Evolutionary conservation across 2,888 invertebrate genomes (phyloP).

Genomic region (Athetis lepigone): DNA sequence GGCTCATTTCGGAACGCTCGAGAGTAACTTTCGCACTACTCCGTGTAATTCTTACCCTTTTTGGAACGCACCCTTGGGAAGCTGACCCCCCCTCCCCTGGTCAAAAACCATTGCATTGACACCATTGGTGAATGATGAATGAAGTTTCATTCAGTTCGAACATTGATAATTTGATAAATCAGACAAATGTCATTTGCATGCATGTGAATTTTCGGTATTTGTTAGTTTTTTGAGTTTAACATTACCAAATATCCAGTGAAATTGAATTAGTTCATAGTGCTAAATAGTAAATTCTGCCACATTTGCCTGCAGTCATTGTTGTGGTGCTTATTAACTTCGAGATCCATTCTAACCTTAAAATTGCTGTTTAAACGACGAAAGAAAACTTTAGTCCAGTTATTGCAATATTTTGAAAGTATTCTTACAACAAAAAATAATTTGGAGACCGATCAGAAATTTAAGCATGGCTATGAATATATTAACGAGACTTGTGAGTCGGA

Average conservation of each 20-base stretch:
- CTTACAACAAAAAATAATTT: not conserved
- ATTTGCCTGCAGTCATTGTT: not conserved
- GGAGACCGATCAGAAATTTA: not conserved
- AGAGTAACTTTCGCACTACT: too few species aligned
- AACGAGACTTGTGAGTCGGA: conserved; percentile 69
- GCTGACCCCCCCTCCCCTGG: too few species aligned
- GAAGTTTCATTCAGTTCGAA: too few species aligned
- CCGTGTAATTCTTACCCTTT: too few species aligned
- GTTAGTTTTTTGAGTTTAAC: not conserved
- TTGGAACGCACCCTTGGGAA: too few species aligned
- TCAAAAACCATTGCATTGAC: too few species aligned
- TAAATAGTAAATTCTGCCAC: not conserved
- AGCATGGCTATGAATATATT: conserved; percentile 74
- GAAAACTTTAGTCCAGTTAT: not conserved
- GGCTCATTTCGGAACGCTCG: too few species aligned
- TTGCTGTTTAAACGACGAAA: not conserved
- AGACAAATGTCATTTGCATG: conserved; percentile 13
- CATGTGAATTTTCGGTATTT: conserved; percentile 4
- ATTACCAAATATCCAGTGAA: not conserved
- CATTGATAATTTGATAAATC: too few species aligned
- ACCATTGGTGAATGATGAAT: too few species aligned
- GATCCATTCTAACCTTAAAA: conserved; percentile 44
- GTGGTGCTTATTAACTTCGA: conserved; percentile 4
- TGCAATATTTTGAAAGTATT: conserved; percentile 8
- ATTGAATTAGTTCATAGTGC: not conserved